Evolutionary conservation across 1,140 invertebrate species (phyloP).

Genomic region (Zophobas morio): DNA sequence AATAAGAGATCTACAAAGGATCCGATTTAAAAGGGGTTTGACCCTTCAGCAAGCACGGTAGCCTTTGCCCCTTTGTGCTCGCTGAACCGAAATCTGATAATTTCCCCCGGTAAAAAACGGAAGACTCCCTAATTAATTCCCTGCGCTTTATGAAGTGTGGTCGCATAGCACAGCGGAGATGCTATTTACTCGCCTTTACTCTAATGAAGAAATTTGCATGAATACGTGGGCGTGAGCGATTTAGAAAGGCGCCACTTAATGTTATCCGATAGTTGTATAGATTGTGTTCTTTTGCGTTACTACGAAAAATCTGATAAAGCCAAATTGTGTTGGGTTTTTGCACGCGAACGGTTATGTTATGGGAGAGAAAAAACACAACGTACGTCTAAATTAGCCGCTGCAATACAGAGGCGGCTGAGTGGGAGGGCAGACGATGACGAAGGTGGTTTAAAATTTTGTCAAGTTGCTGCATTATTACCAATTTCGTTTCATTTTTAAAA

Average conservation of each 20-base stretch:
- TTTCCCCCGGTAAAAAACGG: slow-evolving; percentile 40
- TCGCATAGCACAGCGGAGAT: slow-evolving; percentile 17
- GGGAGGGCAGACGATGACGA: too few relatives aligned
- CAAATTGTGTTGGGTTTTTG: slow-evolving; percentile 49
- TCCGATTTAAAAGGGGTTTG: slow-evolving; percentile 52
- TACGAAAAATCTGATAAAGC: slow-evolving; percentile 56
- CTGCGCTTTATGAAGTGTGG: slow-evolving; percentile 30
- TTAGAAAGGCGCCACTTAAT: slow-evolving; percentile 57
- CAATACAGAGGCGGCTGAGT: background rate
- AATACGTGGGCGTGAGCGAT: slow-evolving; percentile 55
- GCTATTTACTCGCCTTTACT: slow-evolving; percentile 36
- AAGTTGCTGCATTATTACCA: too few relatives aligned
- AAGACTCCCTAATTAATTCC: slow-evolving; percentile 37
- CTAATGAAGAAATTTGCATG: slow-evolving; percentile 53
- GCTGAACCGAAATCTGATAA: slow-evolving; percentile 53
- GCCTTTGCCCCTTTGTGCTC: slow-evolving; percentile 47
- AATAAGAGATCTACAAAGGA: slow-evolving; percentile 54
- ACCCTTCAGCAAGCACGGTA: slow-evolving; percentile 50
- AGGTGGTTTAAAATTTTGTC: too few relatives aligned
- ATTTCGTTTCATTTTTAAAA: too few relatives aligned
- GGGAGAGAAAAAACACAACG: slow-evolving; percentile 6
- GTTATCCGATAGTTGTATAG: slow-evolving; percentile 53
- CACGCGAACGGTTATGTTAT: slow-evolving; percentile 50
- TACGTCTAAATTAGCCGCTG: slow-evolving; percentile 31
- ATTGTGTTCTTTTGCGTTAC: slow-evolving; percentile 58